Percentiles rank a stretch among this genome's conserved stretches.
Evolutionary conservation across 92 coral and sea anemone species (phyloP).

Genomic region (Scolanthus callimorphus): DNA sequence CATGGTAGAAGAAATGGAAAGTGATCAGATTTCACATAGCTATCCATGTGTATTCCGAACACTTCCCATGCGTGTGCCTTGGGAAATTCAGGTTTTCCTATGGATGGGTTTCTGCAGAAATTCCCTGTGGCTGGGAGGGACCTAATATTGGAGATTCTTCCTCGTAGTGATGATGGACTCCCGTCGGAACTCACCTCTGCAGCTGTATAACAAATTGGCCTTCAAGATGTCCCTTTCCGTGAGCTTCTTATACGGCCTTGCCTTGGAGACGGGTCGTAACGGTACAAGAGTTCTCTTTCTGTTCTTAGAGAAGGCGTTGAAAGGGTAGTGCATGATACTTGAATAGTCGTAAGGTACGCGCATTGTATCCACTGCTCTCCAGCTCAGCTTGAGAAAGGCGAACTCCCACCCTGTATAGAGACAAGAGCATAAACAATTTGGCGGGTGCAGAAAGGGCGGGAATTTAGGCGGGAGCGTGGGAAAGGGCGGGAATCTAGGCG

Average conservation of each 20-base stretch:
- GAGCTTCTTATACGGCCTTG: conserved; percentile 67
- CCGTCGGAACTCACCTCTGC: conserved; percentile 55
- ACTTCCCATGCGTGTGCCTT: too few species aligned
- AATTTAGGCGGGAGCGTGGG: neutral
- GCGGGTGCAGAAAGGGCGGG: too few species aligned
- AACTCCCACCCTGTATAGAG: conserved; percentile 76
- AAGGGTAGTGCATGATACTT: conserved; percentile 92
- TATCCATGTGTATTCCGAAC: too few species aligned
- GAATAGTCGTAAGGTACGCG: conserved; percentile 81
- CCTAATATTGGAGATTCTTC: too few species aligned
- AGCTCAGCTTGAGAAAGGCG: conserved; percentile 65
- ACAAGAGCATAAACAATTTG: too few species aligned
- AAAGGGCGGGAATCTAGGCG: neutral
- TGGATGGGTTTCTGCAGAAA: too few species aligned
- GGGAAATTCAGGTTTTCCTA: too few species aligned
- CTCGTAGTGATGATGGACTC: too few species aligned
- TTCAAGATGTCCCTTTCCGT: conserved; percentile 70
- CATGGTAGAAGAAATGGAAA: too few species aligned
- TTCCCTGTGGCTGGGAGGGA: too few species aligned
- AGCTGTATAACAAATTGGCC: conserved; percentile 68
- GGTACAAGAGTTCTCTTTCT: conserved; percentile 62
- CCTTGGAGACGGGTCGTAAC: conserved; percentile 43
- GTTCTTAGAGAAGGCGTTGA: conserved; percentile 71
- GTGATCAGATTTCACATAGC: too few species aligned
- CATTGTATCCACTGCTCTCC: conserved; percentile 70